Percentiles rank a stretch among this genome's conserved stretches.
These are phyloP conservation scores for Rugalucina vietnamica DNA, from an alignment of 2,888 invertebrate species.

Conservation along the genomic window DNA sequence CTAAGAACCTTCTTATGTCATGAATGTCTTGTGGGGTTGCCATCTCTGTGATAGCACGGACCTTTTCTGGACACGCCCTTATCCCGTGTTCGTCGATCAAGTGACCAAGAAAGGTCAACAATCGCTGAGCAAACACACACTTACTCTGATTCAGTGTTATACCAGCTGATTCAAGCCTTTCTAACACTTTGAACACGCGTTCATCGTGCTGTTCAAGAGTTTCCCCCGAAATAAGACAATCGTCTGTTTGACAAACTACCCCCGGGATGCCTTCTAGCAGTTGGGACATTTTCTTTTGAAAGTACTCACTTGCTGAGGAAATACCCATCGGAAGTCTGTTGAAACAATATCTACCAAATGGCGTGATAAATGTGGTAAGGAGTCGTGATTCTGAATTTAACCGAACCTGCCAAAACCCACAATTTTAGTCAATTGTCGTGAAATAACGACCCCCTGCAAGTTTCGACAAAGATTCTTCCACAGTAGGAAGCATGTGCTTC, in stretches of 20 bases:
- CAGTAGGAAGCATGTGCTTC: not conserved
- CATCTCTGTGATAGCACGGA: not conserved
- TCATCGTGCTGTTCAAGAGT: not conserved
- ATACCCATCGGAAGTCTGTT: too few relatives aligned
- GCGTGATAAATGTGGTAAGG: conserved; percentile 54
- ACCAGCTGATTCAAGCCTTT: conserved; percentile 34
- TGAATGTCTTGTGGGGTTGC: not conserved
- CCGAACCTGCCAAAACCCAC: conserved; percentile 64
- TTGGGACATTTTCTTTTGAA: not conserved
- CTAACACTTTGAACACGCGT: not conserved
- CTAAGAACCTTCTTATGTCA: conserved; percentile 25
- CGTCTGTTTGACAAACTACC: not conserved
- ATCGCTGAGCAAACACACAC: conserved; percentile 49
- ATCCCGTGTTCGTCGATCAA: conserved; percentile 5
- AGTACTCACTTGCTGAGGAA: too few relatives aligned
- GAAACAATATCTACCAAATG: conserved; percentile 51
- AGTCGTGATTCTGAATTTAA: conserved; percentile 20
- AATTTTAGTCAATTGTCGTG: too few relatives aligned
- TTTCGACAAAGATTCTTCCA: not conserved
- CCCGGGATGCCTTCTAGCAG: not conserved
- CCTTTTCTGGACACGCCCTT: conserved; percentile 21
- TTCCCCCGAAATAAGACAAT: conserved; percentile 11
- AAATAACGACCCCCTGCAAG: conserved; percentile 36
- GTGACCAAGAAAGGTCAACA: conserved; percentile 53
- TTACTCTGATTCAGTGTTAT: conserved; percentile 56